Evolutionary conservation across 2,797 vertebrate species (phyloP), one percentile per base, ranked within the genome.

Genomic region (Varecia variegata): DNA sequence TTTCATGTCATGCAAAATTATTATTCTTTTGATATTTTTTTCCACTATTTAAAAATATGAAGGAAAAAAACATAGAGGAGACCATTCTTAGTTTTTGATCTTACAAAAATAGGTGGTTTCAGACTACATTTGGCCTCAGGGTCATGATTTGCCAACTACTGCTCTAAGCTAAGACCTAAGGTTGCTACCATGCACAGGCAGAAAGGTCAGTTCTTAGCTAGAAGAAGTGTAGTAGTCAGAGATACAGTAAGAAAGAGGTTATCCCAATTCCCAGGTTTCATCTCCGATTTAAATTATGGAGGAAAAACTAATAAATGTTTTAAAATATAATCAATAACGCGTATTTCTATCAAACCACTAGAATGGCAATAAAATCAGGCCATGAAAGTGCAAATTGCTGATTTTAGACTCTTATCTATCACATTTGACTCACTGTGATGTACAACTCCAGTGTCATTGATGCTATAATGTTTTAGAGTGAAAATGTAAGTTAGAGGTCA

Each of bases 131-230:
- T 85, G 54, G 35, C 65, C 27, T 20, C 11, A 2, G 20, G n/a
- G 30, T 43, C n/a, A 38, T 11, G 12, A 30, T 25, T 43, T 35
- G 35, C n/a, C 32, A 30, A 17, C 13, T 62, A 6, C 4, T n/a
- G 65, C 60, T 50, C 25, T 60, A 18, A 67, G 35, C 25, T 4
- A 14, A 67, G 50, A 54, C 20, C 18, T 40, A 25, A 56, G 1
- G 9, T 71, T 3, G 3, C 1, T 6, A 12, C 13, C 17, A 1
- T n/a, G 52, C 35, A 4, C 21, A 25, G 0, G 20, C 7, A 11
- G 74, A 23, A 38, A 83, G 35, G 11, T 18, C 35, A 54, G 2
- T 3, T 80, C 14, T 76, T 21, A n/a, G 47, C 30, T 45, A n/a
- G 18, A 79, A 35, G 27, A 86, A 84, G 30, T 20, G 1, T n/a